Conservation (phyloP, 2,113 vertebrate genomes). For the Psittacara wagleri region DNA sequence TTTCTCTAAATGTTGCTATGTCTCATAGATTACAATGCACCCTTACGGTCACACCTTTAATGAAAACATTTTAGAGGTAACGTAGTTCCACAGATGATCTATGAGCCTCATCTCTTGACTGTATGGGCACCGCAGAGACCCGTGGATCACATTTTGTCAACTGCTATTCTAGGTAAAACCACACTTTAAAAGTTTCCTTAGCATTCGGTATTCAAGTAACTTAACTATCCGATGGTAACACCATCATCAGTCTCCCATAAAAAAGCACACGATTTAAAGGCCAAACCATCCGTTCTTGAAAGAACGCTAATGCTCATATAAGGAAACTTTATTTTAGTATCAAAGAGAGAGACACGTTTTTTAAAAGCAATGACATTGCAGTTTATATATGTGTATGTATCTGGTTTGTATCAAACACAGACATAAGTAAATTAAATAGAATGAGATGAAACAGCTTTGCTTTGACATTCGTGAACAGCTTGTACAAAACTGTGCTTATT, state of each 20-base stretch:
- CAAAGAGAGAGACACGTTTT: background rate
- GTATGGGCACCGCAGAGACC: background rate
- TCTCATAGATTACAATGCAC: background rate
- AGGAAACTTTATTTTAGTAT: conserved; percentile 6
- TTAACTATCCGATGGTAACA: background rate
- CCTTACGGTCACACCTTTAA: rapidly evolving
- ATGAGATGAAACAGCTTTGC: conserved; percentile 48
- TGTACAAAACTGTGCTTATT: background rate
- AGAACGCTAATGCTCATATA: background rate
- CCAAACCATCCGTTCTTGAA: background rate
- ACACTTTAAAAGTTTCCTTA: background rate
- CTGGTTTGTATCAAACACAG: background rate
- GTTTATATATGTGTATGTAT: conserved; percentile 25
- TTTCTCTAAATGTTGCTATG: background rate
- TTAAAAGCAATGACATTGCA: background rate
- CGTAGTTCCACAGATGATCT: background rate
- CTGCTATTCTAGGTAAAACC: background rate
- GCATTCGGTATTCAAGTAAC: background rate
- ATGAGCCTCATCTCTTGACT: background rate
- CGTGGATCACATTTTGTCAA: background rate
- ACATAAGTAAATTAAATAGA: background rate
- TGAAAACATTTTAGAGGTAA: background rate
- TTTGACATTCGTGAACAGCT: background rate
- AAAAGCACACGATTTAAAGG: background rate
- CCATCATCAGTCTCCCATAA: background rate